Evolutionary conservation across 2,797 vertebrate species (phyloP), one percentile per base, ranked within the genome.

Genomic region (Graptemys geographica): DNA sequence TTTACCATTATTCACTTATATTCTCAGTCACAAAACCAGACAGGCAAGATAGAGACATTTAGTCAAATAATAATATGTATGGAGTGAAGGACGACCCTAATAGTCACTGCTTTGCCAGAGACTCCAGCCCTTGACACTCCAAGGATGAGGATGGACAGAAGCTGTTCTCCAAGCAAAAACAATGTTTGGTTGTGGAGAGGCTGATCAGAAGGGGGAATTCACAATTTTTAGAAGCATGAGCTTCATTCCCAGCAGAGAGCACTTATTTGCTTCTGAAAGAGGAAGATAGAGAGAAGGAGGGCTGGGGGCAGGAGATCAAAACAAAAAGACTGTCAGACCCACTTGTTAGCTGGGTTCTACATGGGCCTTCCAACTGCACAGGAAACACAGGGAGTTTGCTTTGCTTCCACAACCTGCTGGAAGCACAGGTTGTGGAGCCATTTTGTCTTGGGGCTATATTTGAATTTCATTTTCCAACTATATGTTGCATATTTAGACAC

Each of bases 281-380:
- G 76, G 33, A 92, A 85, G 11, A 90, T 9, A n/a, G 37, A 72
- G 65, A 37, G n/a, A 69, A 10, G n/a, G 65, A 72, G 21, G 19
- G 21, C 16, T 37, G n/a, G 15, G 87, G 44, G 52, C 83, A 86
- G 91, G 93, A 95, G 96, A 85, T 72, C 16, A 55, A 56, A 47
- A 92, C 65, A 12, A 33, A 90, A 92, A 94, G 9, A 91, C 31
- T 12, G 18, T 31, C 47, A 37, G 41, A 52, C 9, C 23, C 27
- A 18, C 1, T 12, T 16, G 59, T 47, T n/a, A 90, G 89, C 90
- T 4, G 0, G n/a, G 11, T n/a, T 4, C 44, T 49, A 47, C 13
- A 25, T 84, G 52, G 28, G 19, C n/a, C 28, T 65, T 57, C 37
- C 47, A 94, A 95, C 2, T 18, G 84, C 79, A 89, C n/a, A 74